Percentiles rank a stretch among this genome's conserved stretches.
phyloP scores from a whole-genome alignment of 2,888 invertebrate genomes.

The Xestia sexstrigata region DNA sequence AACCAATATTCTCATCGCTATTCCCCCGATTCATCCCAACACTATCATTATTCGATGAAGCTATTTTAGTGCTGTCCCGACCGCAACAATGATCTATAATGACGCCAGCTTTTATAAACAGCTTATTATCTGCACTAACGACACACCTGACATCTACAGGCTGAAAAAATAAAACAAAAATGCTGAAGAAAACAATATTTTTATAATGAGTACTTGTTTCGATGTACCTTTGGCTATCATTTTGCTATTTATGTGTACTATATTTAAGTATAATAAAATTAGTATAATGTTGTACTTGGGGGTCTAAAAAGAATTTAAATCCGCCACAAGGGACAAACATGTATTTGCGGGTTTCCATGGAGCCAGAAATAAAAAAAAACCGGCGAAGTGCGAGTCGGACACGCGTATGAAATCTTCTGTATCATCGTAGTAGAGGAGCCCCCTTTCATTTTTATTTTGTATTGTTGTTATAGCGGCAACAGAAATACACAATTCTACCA shows the following conservation, averaged over 20 bases:
- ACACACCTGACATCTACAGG: conserved; percentile 43
- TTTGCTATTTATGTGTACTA: conserved; percentile 42
- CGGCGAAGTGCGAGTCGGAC: no score
- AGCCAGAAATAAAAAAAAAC: not conserved
- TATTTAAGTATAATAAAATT: conserved; percentile 61
- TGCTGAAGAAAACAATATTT: conserved; percentile 19
- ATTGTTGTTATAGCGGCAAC: no score
- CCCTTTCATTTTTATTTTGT: no score
- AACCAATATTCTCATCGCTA: conserved; percentile 1
- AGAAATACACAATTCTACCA: no score
- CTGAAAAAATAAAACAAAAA: conserved; percentile 44
- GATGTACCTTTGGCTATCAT: conserved; percentile 33
- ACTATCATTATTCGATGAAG: conserved; percentile 77
- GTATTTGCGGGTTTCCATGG: no score
- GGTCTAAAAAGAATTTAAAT: conserved; percentile 1
- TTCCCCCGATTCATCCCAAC: conserved; percentile 26
- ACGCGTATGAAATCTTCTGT: no score
- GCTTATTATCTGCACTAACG: conserved; percentile 57
- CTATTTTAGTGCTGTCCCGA: conserved; percentile 78
- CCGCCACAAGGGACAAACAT: not conserved
- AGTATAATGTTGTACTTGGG: conserved; percentile 36
- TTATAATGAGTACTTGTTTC: conserved; percentile 43
- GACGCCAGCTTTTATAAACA: conserved; percentile 61
- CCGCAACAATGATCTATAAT: conserved; percentile 75
- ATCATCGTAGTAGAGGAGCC: no score